A percentile compares a stretch with the other conserved stretches of the same genome.
These are phyloP conservation scores for Bolinopsis microptera DNA, from an alignment of 37 sponge, comb jelly and placozoan genomes.

Conservation along the genomic window DNA sequence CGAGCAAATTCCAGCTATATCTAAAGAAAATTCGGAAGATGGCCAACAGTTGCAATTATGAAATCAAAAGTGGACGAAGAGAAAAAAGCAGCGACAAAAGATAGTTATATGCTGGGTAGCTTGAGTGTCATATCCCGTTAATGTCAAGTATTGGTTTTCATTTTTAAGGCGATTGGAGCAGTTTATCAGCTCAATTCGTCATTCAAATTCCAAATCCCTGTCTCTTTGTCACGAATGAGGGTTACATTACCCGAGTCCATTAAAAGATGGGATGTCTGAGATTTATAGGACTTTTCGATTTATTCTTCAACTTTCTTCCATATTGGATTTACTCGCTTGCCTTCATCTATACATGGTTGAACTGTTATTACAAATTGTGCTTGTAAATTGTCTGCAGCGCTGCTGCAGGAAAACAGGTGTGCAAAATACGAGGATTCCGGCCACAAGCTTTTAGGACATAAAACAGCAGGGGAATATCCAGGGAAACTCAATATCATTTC, in stretches of 20 bases:
- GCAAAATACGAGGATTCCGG: no score
- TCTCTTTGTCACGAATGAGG: not conserved
- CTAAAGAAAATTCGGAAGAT: not conserved
- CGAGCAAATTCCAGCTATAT: not conserved
- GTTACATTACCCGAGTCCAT: not conserved
- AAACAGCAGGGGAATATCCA: no score
- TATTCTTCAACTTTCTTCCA: not conserved
- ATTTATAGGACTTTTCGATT: not conserved
- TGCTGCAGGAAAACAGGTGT: no score
- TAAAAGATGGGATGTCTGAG: slow-evolving; percentile 7
- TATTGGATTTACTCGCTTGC: no score
- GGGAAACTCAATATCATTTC: no score
- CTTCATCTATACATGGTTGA: no score
- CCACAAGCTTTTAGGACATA: no score
- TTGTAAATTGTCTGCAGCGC: no score
- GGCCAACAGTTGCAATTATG: no score
- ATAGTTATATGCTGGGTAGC: not conserved
- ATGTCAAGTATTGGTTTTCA: not conserved
- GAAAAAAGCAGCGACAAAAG: not conserved
- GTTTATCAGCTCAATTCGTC: not conserved
- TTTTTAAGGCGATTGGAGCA: not conserved
- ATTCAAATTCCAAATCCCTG: not conserved
- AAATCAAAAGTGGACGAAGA: not conserved
- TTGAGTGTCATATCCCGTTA: not conserved
- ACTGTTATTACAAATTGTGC: no score